Conservation (phyloP, 1,140 invertebrate genomes). For the Homalodisca vitripennis region DNA sequence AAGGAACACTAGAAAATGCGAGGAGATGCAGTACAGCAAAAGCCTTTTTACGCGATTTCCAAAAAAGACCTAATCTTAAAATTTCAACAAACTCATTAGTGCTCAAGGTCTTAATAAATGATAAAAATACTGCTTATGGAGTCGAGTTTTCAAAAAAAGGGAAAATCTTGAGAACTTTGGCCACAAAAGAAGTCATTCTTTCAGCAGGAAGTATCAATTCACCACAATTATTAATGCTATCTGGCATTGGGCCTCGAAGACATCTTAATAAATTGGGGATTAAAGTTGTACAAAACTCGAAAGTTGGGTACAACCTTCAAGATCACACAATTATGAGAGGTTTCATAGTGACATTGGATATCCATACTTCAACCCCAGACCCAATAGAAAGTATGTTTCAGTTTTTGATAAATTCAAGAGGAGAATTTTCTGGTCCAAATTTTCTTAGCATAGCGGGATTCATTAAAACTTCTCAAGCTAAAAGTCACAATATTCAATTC, state of each 20-base stretch:
- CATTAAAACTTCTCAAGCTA: slow-evolving; percentile 28
- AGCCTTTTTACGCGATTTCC: slow-evolving; percentile 71
- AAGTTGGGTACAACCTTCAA: slow-evolving; percentile 70
- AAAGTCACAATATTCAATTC: slow-evolving; percentile 34
- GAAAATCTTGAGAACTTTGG: slow-evolving; percentile 56
- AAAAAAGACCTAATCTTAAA: slow-evolving; percentile 61
- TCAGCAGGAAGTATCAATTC: slow-evolving; percentile 77
- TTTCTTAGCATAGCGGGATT: slow-evolving; percentile 26
- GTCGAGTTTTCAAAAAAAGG: slow-evolving; percentile 67
- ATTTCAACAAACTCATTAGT: slow-evolving; percentile 62
- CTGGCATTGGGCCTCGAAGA: slow-evolving; percentile 75
- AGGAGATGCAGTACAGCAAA: slow-evolving; percentile 84
- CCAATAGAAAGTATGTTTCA: slow-evolving; percentile 30
- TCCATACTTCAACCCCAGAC: neutral
- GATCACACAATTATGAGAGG: slow-evolving; percentile 60
- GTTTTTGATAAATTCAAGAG: slow-evolving; percentile 41
- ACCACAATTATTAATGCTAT: slow-evolving; percentile 81
- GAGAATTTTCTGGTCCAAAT: slow-evolving; percentile 17
- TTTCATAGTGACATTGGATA: slow-evolving; percentile 32
- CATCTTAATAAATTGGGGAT: slow-evolving; percentile 70
- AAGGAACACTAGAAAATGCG: slow-evolving; percentile 76
- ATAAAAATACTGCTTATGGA: slow-evolving; percentile 63
- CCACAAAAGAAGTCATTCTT: slow-evolving; percentile 67
- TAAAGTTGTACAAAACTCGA: slow-evolving; percentile 61
- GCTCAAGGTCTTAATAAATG: slow-evolving; percentile 65